These are phyloP conservation scores for Cichladusa arquata DNA, from an alignment of 2,113 vertebrate species.

Conservation along the genomic window DNA sequence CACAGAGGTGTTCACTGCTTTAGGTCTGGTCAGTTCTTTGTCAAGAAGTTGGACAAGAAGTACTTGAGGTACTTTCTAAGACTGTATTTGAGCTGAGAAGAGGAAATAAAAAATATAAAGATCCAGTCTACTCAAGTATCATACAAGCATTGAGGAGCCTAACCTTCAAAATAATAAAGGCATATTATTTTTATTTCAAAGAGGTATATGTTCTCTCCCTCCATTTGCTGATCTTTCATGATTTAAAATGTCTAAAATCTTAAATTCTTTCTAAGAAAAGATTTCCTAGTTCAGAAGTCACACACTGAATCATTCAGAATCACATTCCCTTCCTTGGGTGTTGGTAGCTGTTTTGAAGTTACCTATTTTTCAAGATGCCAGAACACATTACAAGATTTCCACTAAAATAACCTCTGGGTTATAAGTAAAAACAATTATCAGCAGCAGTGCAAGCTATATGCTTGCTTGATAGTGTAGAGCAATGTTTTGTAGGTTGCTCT, in stretches of 20 bases:
- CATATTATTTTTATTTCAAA: background rate
- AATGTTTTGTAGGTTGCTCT: background rate
- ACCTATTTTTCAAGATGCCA: background rate
- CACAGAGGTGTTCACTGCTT: background rate
- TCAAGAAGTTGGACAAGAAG: background rate
- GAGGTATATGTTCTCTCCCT: fast-evolving
- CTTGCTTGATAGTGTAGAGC: background rate
- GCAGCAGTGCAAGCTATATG: background rate
- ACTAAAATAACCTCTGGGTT: background rate
- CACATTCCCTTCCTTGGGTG: background rate
- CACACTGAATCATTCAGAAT: background rate
- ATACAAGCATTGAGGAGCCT: background rate
- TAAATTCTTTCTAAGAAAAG: background rate
- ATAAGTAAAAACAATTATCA: background rate
- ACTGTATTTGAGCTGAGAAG: background rate
- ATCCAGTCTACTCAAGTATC: background rate
- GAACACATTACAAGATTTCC: background rate
- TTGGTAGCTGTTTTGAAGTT: background rate
- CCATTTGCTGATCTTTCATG: background rate
- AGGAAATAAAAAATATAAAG: background rate
- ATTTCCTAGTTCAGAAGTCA: background rate
- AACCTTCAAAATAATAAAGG: background rate
- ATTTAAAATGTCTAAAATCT: background rate
- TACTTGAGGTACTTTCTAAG: background rate
- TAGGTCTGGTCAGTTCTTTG: background rate